A percentile compares a stretch with the other conserved stretches of the same genome.
phyloP scores from a whole-genome alignment of 1,140 invertebrate species.

The Caenorhabditis tropicalis region DNA sequence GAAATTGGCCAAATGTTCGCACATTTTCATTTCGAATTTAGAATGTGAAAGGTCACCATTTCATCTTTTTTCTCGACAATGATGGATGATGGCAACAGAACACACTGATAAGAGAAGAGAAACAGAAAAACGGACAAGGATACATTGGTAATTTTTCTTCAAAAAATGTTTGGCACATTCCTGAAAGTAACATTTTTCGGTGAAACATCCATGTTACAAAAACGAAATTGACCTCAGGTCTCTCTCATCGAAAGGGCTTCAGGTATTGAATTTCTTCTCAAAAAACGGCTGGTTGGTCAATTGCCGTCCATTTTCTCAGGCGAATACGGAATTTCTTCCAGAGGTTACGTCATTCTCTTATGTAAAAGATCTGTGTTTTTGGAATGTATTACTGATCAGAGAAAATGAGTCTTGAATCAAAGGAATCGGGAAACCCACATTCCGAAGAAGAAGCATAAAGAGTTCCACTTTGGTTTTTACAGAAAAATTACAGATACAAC shows the following conservation, averaged over 20 bases:
- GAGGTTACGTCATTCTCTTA: too few species aligned
- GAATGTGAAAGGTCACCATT: slow-evolving; percentile 8
- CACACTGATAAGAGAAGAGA: slow-evolving; percentile 27
- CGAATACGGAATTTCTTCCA: not conserved
- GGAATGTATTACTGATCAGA: too few species aligned
- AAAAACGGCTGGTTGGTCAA: not conserved
- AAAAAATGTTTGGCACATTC: not conserved
- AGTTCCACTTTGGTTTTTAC: too few species aligned
- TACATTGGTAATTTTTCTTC: not conserved
- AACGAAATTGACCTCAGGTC: not conserved
- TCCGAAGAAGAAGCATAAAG: too few species aligned
- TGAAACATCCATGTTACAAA: not conserved
- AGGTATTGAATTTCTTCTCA: not conserved
- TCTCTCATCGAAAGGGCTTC: not conserved
- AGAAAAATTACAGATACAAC: too few species aligned
- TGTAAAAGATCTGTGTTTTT: too few species aligned
- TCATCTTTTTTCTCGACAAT: not conserved
- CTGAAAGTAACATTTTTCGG: not conserved
- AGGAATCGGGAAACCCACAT: too few species aligned
- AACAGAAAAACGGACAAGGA: not conserved
- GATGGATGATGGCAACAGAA: slow-evolving; percentile 29
- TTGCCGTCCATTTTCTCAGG: not conserved
- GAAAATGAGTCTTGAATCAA: too few species aligned
- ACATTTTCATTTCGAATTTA: slow-evolving; percentile 33
- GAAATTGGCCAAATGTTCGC: slow-evolving; percentile 18